These are phyloP conservation scores for Catocala nupta DNA, from an alignment of 2,888 invertebrate genomes.

Conservation along the genomic window DNA sequence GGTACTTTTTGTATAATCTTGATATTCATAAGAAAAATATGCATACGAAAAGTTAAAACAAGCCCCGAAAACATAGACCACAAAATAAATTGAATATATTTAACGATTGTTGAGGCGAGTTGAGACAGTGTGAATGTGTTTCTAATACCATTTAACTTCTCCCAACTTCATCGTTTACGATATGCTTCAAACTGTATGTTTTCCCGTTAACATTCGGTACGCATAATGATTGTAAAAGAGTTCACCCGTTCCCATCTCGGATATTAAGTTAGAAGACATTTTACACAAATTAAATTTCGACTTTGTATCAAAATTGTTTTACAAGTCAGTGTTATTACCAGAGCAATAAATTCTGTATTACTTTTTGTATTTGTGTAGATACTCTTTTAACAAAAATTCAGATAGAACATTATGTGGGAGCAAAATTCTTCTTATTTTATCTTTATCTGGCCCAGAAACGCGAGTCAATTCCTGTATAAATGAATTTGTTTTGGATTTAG, in stretches of 20 bases:
- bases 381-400: too few species aligned
- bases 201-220: conserved; percentile 4
- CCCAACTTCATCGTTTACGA: conserved; percentile 62
- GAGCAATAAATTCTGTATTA: too few species aligned
- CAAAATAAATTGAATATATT: conserved; percentile 73
- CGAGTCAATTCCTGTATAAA: too few species aligned
- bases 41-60: conserved; percentile 3
- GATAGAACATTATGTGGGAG: too few species aligned
- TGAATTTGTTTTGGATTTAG: too few species aligned
- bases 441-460: too few species aligned
- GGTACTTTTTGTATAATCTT: too few species aligned
- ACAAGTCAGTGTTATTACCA: conserved; percentile 42
- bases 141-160: conserved; percentile 62
- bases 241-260: conserved; percentile 53
- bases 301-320: conserved; percentile 51
- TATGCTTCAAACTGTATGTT: conserved; percentile 55
- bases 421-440: too few species aligned
- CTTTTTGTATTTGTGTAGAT: too few species aligned
- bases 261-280: conserved; percentile 55
- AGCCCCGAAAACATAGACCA: too few species aligned
- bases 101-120: conserved; percentile 68
- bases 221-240: conserved; percentile 64
- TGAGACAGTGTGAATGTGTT: conserved; percentile 66
- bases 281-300: conserved; percentile 65
- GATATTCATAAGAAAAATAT: too few species aligned